Conservation (phyloP, 2,888 invertebrate species). For the Tuberolachnus salignus region DNA sequence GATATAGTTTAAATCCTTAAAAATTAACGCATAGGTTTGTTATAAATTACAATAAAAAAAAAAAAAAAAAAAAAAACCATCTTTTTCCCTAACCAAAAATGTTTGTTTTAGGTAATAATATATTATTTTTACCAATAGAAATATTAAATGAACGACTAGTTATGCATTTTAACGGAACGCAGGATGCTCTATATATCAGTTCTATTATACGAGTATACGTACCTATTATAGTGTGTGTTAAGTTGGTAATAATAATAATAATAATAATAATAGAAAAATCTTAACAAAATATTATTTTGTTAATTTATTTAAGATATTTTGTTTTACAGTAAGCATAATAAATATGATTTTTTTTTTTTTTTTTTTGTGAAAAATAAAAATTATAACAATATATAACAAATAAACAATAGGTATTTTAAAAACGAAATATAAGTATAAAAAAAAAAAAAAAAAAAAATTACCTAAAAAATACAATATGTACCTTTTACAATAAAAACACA, state of each 20-base stretch:
- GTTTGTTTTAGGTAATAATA: background rate
- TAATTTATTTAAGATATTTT: too few relatives aligned
- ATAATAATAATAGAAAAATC: background rate
- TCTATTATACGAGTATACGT: too few relatives aligned
- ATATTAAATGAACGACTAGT: constrained; percentile 28
- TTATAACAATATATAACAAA: background rate
- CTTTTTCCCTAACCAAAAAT: background rate
- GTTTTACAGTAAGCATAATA: too few relatives aligned
- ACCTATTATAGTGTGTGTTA: too few relatives aligned
- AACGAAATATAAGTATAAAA: background rate
- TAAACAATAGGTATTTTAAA: background rate
- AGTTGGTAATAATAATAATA: background rate
- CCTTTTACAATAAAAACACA: background rate
- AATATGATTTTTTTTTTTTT: too few relatives aligned
- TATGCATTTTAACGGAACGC: constrained; percentile 9
- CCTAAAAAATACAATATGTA: background rate
- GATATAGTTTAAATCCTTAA: too few relatives aligned
- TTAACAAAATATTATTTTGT: too few relatives aligned
- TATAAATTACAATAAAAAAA: too few relatives aligned
- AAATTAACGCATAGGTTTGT: too few relatives aligned
- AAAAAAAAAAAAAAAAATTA: background rate
- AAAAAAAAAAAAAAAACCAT: too few relatives aligned
- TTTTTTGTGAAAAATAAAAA: background rate
- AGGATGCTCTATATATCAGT: background rate
- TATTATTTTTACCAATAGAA: constrained; percentile 3